These are phyloP conservation scores for Dicrurus megarhynchus DNA, from an alignment of 2,113 vertebrate species.

Conservation along the genomic window DNA sequence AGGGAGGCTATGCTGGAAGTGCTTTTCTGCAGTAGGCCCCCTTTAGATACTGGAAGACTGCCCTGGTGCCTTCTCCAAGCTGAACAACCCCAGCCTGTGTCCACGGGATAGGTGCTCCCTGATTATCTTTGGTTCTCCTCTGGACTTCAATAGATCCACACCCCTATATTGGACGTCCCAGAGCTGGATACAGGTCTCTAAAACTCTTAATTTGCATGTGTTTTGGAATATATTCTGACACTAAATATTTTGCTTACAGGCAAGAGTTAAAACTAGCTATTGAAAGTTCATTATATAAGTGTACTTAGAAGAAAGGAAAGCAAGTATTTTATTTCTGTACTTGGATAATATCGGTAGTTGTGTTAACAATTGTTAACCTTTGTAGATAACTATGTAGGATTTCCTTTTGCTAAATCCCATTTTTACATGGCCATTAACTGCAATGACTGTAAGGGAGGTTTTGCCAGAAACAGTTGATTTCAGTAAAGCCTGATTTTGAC, in stretches of 20 bases:
- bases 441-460: not conserved
- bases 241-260: not conserved
- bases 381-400: not conserved
- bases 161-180: rapidly evolving
- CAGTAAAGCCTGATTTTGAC: not conserved
- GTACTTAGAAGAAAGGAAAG: not conserved
- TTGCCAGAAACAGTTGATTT: not conserved
- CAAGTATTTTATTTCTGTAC: not conserved
- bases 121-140: not conserved
- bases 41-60: too few relatives aligned
- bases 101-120: not conserved
- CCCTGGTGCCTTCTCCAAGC: not conserved
- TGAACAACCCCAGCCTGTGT: too few relatives aligned
- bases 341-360: not conserved
- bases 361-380: not conserved
- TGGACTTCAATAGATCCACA: not conserved
- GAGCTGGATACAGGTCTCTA: not conserved
- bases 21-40: not conserved
- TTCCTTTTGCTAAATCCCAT: not conserved
- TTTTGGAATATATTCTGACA: not conserved
- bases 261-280: not conserved
- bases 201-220: not conserved
- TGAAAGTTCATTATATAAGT: not conserved
- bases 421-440: not conserved
- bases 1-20: not conserved